Conservation (phyloP, 2,113 vertebrate genomes). For the Lathamus discolor region DNA sequence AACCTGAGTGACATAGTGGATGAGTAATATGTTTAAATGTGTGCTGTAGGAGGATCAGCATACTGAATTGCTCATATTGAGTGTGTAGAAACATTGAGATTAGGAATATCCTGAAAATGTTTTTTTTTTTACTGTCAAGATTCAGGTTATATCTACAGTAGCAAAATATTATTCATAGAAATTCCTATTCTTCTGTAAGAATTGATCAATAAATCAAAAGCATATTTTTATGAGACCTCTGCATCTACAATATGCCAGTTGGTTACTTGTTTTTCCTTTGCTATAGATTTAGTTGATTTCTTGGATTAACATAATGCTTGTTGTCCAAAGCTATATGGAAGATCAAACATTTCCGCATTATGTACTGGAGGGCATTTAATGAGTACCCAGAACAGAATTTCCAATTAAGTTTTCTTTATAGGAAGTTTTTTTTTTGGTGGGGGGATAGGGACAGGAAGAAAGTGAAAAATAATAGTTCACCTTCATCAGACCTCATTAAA, state of each 20-base stretch:
- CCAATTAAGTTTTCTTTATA: background rate
- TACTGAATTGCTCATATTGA: background rate
- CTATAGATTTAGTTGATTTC: background rate
- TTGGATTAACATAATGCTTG: background rate
- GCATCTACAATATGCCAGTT: background rate
- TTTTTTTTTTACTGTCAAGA: background rate
- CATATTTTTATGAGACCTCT: background rate
- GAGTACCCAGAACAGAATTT: background rate
- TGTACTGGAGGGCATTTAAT: background rate
- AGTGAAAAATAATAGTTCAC: background rate
- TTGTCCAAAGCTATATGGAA: background rate
- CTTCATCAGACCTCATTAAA: background rate
- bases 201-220: background rate
- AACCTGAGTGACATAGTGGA: background rate
- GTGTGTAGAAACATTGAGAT: background rate
- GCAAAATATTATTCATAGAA: background rate
- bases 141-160: background rate
- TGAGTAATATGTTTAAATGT: background rate
- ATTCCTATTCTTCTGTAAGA: background rate
- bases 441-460: background rate
- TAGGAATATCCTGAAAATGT: background rate
- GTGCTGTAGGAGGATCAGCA: background rate
- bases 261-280: background rate
- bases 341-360: background rate
- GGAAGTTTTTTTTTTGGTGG: rapidly evolving